Percentiles rank a stretch among this genome's conserved stretches.
Evolutionary conservation across 2,797 vertebrate species (phyloP).

Genomic region (Somateria mollissima): DNA sequence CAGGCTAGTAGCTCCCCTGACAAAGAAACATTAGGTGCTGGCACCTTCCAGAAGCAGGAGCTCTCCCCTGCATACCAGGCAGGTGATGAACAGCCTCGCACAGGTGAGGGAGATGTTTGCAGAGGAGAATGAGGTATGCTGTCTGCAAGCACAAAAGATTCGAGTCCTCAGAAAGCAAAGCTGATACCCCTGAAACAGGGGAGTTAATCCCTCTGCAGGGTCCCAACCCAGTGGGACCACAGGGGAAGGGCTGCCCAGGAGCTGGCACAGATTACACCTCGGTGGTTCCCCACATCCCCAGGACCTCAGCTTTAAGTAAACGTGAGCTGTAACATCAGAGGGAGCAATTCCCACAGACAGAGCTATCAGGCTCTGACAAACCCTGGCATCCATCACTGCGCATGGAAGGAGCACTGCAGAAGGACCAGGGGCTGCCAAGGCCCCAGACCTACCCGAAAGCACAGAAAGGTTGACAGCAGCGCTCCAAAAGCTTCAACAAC

Average conservation of each 20-base stretch:
- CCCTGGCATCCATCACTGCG: background rate
- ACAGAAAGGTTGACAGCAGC: background rate
- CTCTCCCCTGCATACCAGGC: background rate
- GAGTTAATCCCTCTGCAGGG: background rate
- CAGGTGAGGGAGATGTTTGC: background rate
- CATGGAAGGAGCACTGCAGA: background rate
- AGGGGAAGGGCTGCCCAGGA: background rate
- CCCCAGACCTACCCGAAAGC: background rate
- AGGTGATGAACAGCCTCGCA: background rate
- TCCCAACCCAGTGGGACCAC: background rate
- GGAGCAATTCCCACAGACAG: background rate
- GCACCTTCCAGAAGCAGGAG: background rate
- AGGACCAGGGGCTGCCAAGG: background rate
- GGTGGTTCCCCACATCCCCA: background rate
- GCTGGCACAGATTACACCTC: background rate
- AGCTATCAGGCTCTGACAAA: background rate
- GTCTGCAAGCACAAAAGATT: background rate
- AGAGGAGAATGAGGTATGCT: background rate
- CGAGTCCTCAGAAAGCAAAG: background rate
- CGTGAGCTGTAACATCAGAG: background rate
- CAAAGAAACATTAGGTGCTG: background rate
- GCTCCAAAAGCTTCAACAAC: background rate
- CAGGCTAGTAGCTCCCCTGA: background rate
- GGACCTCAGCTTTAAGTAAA: background rate
- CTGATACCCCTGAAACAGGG: background rate